Percentiles rank a stretch among this genome's conserved stretches.
Evolutionary conservation across 1,140 invertebrate genomes (phyloP).

Genomic region (Zaprionus vittiger): DNA sequence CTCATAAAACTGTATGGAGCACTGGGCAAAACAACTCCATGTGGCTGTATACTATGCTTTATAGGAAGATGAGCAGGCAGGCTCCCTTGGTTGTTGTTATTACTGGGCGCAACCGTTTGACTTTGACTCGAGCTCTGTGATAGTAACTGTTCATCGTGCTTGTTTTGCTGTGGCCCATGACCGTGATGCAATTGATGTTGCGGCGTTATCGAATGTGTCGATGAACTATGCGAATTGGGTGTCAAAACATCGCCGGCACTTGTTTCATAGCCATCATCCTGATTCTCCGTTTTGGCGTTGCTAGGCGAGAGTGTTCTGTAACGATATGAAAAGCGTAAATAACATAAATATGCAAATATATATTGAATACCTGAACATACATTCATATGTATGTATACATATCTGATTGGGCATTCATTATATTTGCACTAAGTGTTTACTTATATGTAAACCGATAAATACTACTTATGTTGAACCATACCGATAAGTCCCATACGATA

Average conservation of each 20-base stretch:
- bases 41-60: neutral
- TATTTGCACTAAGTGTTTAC: too few species aligned
- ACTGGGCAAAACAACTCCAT: slow-evolving; percentile 28
- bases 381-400: too few species aligned
- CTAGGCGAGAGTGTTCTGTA: slow-evolving; percentile 83
- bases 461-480: too few species aligned
- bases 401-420: too few species aligned
- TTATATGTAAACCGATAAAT: too few species aligned
- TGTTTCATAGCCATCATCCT: slow-evolving; percentile 94
- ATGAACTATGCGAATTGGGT: slow-evolving; percentile 86
- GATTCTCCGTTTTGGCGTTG: slow-evolving; percentile 89
- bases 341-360: neutral
- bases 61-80: neutral
- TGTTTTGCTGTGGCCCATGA: slow-evolving; percentile 32
- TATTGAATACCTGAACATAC: too few species aligned
- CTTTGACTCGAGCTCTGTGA: slow-evolving; percentile 20
- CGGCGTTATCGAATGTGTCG: slow-evolving; percentile 85
- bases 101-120: slow-evolving; percentile 30
- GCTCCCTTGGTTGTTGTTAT: neutral
- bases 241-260: slow-evolving; percentile 91
- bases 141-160: slow-evolving; percentile 51
- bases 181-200: slow-evolving; percentile 68
- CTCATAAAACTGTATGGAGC: slow-evolving; percentile 63
- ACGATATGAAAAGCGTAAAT: neutral
- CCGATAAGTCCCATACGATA: too few species aligned